These are phyloP conservation scores for Aleadryas rufinucha DNA, from an alignment of 2,113 vertebrate genomes.

Conservation along the genomic window DNA sequence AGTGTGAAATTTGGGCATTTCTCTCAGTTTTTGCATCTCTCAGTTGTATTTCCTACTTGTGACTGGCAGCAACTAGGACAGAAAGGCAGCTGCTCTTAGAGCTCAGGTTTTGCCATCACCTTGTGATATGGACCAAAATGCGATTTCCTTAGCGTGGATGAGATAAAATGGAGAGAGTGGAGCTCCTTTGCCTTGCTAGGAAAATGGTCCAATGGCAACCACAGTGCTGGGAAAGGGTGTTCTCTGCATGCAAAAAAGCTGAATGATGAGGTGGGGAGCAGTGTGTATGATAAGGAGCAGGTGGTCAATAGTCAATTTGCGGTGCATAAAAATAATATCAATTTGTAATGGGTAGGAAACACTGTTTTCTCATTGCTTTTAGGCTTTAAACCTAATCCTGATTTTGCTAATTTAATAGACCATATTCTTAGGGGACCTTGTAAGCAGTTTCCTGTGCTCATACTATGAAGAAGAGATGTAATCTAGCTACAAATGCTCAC, in stretches of 20 bases:
- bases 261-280: not conserved
- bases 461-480: not conserved
- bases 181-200: not conserved
- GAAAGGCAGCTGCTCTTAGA: not conserved
- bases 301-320: not conserved
- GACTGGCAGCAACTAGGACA: not conserved
- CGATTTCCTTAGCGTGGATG: not conserved
- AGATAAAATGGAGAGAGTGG: not conserved
- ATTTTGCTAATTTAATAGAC: slow-evolving; percentile 5
- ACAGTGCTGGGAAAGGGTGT: not conserved
- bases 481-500: slow-evolving; percentile 11
- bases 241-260: not conserved
- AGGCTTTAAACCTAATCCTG: not conserved
- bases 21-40: not conserved
- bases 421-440: not conserved
- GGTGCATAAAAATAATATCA: not conserved
- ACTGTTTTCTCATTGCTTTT: not conserved
- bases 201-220: not conserved
- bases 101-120: not conserved
- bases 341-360: not conserved
- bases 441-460: not conserved
- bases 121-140: not conserved
- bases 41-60: not conserved
- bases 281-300: not conserved
- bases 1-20: not conserved